Conservation (phyloP, 2,113 vertebrate species). For the Centropus unirufus region DNA sequence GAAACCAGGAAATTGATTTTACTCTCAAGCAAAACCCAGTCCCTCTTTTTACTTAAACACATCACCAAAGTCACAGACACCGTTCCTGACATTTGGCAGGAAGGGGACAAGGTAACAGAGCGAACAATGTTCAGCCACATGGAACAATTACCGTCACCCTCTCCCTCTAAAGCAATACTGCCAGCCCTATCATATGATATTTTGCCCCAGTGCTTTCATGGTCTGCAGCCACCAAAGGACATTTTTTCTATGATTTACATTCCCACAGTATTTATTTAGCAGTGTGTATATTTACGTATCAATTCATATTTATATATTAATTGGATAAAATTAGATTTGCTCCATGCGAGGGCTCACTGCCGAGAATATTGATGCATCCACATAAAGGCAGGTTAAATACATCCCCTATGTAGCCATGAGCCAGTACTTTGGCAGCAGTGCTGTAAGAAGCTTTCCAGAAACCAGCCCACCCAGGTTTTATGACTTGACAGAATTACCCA, state of each 20-base stretch:
- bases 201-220: background rate
- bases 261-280: background rate
- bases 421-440: slow-evolving; percentile 18
- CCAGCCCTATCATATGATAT: background rate
- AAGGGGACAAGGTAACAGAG: background rate
- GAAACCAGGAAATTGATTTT: background rate
- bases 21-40: background rate
- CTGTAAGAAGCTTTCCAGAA: slow-evolving; percentile 57
- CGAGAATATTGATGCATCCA: background rate
- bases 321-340: background rate
- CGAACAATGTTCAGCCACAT: background rate
- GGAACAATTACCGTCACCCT: background rate
- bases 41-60: background rate
- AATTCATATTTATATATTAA: background rate
- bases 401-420: background rate
- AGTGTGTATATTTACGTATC: background rate
- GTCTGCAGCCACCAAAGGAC: background rate
- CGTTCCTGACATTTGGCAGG: background rate
- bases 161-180: background rate
- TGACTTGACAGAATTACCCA: slow-evolving; percentile 43
- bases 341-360: background rate
- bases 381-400: slow-evolving; percentile 35
- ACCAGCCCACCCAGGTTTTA: slow-evolving; percentile 72
- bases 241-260: background rate
- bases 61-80: background rate